These are phyloP conservation scores for Adrianichthys oophorus DNA, from an alignment of 2,797 vertebrate species.

Conservation along the genomic window DNA sequence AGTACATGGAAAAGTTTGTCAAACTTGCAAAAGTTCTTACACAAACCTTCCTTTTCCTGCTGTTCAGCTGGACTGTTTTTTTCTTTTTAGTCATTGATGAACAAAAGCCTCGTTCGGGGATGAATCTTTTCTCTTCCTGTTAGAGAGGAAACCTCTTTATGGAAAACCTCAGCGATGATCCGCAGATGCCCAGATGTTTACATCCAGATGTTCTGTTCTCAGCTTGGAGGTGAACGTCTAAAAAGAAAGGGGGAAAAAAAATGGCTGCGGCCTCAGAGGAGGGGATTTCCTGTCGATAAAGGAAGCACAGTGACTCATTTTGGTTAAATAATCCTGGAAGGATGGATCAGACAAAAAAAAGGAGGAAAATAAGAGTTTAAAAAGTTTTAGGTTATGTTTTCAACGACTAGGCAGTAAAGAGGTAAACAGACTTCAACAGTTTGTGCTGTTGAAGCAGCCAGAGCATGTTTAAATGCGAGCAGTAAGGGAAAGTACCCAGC, in stretches of 20 bases:
- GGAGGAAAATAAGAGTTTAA: background rate
- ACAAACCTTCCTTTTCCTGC: too few species aligned
- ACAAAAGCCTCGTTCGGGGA: too few species aligned
- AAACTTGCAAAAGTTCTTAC: too few species aligned
- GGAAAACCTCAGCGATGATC: too few species aligned
- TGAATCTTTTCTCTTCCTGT: too few species aligned
- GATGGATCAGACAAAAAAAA: background rate
- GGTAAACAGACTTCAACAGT: background rate
- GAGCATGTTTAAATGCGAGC: slow-evolving; percentile 58
- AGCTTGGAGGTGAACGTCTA: slow-evolving; percentile 7
- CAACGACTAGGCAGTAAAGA: background rate
- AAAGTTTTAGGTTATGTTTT: background rate
- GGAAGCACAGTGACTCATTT: slow-evolving; percentile 18
- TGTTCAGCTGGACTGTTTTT: too few species aligned
- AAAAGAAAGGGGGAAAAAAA: slow-evolving; percentile 1
- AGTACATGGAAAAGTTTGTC: too few species aligned
- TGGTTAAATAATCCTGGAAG: slow-evolving; percentile 13
- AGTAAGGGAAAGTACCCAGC: slow-evolving; percentile 78
- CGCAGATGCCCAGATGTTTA: slow-evolving; percentile 11
- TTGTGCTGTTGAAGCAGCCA: slow-evolving; percentile 24
- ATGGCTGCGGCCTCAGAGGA: slow-evolving; percentile 8
- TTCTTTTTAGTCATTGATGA: too few species aligned
- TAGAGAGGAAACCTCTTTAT: too few species aligned
- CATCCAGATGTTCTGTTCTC: slow-evolving; percentile 5
- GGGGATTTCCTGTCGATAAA: slow-evolving; percentile 44